Evolutionary conservation across 2,797 vertebrate genomes (phyloP), one percentile per base, ranked within the genome.

Genomic region (Iguana delicatissima): DNA sequence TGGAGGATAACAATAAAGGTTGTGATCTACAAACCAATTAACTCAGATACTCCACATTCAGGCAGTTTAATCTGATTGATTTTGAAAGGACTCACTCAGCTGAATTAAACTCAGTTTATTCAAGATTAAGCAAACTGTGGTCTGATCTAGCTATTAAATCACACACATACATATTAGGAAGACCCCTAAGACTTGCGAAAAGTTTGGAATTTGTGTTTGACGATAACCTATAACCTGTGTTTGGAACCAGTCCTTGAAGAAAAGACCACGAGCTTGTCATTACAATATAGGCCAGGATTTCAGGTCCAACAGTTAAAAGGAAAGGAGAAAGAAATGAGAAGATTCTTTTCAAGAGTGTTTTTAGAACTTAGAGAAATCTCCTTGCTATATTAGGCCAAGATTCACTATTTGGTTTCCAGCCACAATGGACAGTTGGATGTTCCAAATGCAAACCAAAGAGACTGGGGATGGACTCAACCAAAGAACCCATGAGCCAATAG

Each of bases 151-250:
- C 38, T 62, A 22, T 59, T 46, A 18, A 6, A 46, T 12, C 55
- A 80, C 81, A 20, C 50, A 84, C 67, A 6, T 69, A 52, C 42
- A 16, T 55, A 29, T 32, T 50, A 82, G 88, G 83, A 84, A 91
- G 82, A 93, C 74, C 32, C 26, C 79, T 85, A n/a, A 16, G 90
- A 73, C 89, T 89, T 91, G 86, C 74, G 14, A 88, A 93, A 72
- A 92, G 91, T 92, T 96, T 92, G 93, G 93, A 80, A 85, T 89
- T 67, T 59, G 90, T 67, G 87, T 94, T 84, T 7, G 42, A 80
- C 74, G 52, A 89, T 55, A 82, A 89, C 73, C 89, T 89, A 90
- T 73, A 84, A 4, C 29, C 67, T 69, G 29, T 32, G 67, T 69
- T 82, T 90, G 94, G 82, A 67, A 67, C 83, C 67, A 29, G 42